Evolutionary conservation across 2,113 vertebrate species (phyloP), one percentile per base, ranked within the genome.

Genomic region (Cyphomyrus plagiostoma): DNA sequence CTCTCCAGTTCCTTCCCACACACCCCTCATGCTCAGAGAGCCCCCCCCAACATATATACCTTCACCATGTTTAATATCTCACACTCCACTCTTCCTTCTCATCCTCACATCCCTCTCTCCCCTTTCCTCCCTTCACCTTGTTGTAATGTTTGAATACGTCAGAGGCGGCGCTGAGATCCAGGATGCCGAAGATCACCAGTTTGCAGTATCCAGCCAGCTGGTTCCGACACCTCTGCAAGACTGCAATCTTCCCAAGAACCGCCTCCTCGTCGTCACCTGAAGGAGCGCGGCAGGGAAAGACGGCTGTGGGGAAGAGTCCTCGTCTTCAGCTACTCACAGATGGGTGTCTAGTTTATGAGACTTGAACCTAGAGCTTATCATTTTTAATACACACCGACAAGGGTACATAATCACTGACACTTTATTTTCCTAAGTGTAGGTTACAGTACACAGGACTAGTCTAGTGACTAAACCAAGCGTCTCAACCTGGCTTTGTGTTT

Each of bases 151-250:
- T 97, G 93, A 98, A 97, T 92, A 98, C 89, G 0, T 97, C 96
- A 0, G 97, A 96, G 87, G 96, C 97, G 0, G 97, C 95, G 0
- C 92, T 92, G 86, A 98, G 95, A 74, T 98, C 96, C 89, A 99
- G 92, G 26, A 97, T 96, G 0, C 95, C 94, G 1, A 95, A 97
- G 58, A 98, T 88, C 50, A 98, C 92, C 56, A 98, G 95, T 45
- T 98, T 98, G 92, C 97, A 98, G 94, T 96, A 99, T 17, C 96
- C 97, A 0, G 97, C 96, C 88, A 99, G 93, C n/a, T 97, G 96
- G 58, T 94, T 95, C 10, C 98, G 96, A 74, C 95, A 96, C 87
- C 91, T 95, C 91, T 96, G 96, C 45, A 98, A 94, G 45, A 92
- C 89, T 49, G 92, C 89, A 0, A 97, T 95, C 92, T 94, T 95